Evolutionary conservation across 2,888 invertebrate species (phyloP).

Genomic region (Saturnia pavonia): DNA sequence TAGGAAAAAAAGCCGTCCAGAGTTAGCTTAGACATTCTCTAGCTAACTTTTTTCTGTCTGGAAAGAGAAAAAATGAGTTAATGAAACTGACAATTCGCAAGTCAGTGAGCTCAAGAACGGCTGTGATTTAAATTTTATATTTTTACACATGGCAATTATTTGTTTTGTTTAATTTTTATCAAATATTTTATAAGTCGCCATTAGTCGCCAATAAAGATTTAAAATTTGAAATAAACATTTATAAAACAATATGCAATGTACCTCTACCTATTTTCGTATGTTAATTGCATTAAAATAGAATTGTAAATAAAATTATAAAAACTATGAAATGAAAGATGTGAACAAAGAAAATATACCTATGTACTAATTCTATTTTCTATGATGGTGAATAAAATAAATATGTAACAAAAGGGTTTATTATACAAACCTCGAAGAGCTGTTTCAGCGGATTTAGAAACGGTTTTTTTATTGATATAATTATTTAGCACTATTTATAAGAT

Average conservation of each 20-base stretch:
- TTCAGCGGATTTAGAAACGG: neutral
- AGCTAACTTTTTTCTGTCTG: slow-evolving; percentile 68
- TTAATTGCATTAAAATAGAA: too few relatives aligned
- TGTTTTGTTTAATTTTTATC: neutral
- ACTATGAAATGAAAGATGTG: slow-evolving; percentile 27
- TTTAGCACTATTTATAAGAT: slow-evolving; percentile 70
- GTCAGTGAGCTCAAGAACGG: slow-evolving; percentile 18
- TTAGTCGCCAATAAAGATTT: neutral
- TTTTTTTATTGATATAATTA: slow-evolving; percentile 22
- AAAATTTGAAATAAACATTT: neutral
- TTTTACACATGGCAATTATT: neutral
- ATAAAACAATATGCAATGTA: neutral
- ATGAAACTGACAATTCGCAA: slow-evolving; percentile 37
- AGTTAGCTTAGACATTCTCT: slow-evolving; percentile 76
- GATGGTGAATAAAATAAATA: neutral
- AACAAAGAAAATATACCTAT: slow-evolving; percentile 28
- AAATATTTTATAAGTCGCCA: neutral
- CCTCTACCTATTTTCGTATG: too few relatives aligned
- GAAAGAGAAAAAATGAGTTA: slow-evolving; percentile 68
- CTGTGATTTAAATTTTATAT: neutral
- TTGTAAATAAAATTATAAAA: neutral
- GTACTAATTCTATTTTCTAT: slow-evolving; percentile 28
- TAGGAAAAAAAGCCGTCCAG: slow-evolving; percentile 81
- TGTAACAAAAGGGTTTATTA: neutral
- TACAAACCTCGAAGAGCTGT: slow-evolving; percentile 32